phyloP scores from a whole-genome alignment of 2,888 invertebrate genomes.

The Drepana falcataria region DNA sequence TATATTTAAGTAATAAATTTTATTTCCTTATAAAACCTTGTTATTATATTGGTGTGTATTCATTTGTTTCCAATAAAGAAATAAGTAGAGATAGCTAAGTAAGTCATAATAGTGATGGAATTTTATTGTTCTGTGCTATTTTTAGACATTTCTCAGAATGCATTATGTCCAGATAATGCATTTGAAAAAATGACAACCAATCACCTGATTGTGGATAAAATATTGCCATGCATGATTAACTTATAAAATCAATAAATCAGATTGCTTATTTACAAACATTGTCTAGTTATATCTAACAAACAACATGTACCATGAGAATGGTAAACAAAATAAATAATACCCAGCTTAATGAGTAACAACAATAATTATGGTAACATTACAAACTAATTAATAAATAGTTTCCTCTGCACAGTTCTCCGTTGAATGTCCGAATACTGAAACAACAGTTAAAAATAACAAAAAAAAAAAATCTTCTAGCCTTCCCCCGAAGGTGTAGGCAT shows the following conservation, averaged over 20 bases:
- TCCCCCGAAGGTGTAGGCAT: too few relatives aligned
- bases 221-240: constrained; percentile 57
- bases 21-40: constrained; percentile 46
- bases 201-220: constrained; percentile 49
- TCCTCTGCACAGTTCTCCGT: constrained; percentile 92
- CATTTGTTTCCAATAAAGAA: constrained; percentile 33
- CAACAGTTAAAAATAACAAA: constrained; percentile 24
- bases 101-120: constrained; percentile 67
- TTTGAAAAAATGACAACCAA: constrained; percentile 56
- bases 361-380: constrained; percentile 67
- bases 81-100: constrained; percentile 19
- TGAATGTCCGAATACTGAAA: constrained; percentile 92
- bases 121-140: constrained; percentile 49
- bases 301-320: constrained; percentile 49
- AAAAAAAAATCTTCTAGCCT: background rate
- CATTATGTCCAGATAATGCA: constrained; percentile 71
- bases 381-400: constrained; percentile 53
- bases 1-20: constrained; percentile 22
- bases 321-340: constrained; percentile 71
- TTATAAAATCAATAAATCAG: constrained; percentile 48
- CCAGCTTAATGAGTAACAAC: constrained; percentile 63
- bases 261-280: constrained; percentile 66
- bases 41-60: constrained; percentile 49
- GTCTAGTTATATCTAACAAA: constrained; percentile 47
- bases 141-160: constrained; percentile 54